Percentiles rank a stretch among this genome's conserved stretches.
phyloP scores from a whole-genome alignment of 2,113 vertebrate genomes.

The Hydrochoerus hydrochaeris region DNA sequence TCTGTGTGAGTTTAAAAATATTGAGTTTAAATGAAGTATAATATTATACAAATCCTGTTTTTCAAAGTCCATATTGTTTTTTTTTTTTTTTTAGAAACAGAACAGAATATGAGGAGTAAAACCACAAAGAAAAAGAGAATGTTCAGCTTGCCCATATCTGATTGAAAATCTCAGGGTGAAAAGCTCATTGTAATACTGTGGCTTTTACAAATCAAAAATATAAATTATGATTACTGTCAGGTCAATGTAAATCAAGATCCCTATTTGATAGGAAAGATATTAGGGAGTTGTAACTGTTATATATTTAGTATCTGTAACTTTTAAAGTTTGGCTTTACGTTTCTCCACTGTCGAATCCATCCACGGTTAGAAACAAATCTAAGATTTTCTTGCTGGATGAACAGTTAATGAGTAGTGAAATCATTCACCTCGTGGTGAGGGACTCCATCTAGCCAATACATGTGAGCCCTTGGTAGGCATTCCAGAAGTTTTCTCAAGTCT shows the following conservation, averaged over 20 bases:
- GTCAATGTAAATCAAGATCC: background rate
- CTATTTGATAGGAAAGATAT: background rate
- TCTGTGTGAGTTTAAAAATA: background rate
- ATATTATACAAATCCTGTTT: background rate
- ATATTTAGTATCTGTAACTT: background rate
- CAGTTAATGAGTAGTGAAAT: background rate
- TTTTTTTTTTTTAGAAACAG: background rate
- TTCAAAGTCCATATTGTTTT: background rate
- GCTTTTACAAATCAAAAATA: background rate
- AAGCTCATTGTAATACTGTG: background rate
- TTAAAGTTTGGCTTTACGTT: background rate
- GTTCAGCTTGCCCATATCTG: background rate
- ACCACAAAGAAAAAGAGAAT: background rate
- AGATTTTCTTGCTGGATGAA: background rate
- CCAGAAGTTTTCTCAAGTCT: background rate
- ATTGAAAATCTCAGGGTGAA: background rate
- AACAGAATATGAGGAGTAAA: background rate
- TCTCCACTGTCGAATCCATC: background rate
- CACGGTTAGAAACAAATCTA: background rate
- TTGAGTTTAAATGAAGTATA: background rate
- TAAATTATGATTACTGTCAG: slow-evolving; percentile 6
- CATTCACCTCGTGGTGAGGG: background rate
- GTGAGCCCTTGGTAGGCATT: background rate
- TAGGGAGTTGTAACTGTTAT: background rate
- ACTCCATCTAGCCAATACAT: background rate